These are phyloP conservation scores for Cynoglossus semilaevis DNA, from an alignment of 2,113 vertebrate species.

Conservation along the genomic window DNA sequence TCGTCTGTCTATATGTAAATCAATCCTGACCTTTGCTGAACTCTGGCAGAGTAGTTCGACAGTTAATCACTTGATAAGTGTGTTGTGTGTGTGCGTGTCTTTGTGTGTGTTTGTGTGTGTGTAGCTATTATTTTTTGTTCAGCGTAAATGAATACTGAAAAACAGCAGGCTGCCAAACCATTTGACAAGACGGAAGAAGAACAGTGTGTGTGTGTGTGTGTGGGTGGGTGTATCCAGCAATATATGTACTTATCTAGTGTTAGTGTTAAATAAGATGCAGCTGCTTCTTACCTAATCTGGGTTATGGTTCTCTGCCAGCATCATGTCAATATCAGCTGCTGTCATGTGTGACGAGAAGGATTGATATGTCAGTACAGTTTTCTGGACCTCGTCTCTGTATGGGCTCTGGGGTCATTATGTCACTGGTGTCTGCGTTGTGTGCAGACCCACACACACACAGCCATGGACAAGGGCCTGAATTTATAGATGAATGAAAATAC, in stretches of 20 bases:
- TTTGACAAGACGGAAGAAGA: not conserved
- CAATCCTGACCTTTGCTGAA: constrained; percentile 68
- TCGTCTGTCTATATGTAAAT: constrained; percentile 78
- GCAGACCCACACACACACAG: not conserved
- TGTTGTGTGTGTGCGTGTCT: constrained; percentile 34
- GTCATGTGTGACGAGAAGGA: constrained; percentile 11
- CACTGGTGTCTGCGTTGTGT: constrained; percentile 18
- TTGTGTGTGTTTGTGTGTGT: constrained; percentile 17
- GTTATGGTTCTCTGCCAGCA: constrained; percentile 22
- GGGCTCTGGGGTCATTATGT: constrained; percentile 35
- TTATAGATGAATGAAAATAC: constrained; percentile 21
- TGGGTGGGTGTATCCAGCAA: not conserved
- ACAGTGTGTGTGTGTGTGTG: not conserved
- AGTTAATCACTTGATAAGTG: constrained; percentile 74
- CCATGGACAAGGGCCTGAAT: constrained; percentile 4
- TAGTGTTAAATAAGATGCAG: not conserved
- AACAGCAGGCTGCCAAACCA: constrained; percentile 39
- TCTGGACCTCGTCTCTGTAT: constrained; percentile 32
- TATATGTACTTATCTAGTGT: not conserved
- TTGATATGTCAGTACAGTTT: constrained; percentile 50
- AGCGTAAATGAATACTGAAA: constrained; percentile 38
- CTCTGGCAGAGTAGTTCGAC: constrained; percentile 70
- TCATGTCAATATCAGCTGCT: constrained; percentile 34
- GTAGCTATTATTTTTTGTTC: constrained; percentile 33
- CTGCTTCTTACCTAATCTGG: constrained; percentile 15